phyloP scores from a whole-genome alignment of 2,888 invertebrate species.

The Torymus aiolomorphi region DNA sequence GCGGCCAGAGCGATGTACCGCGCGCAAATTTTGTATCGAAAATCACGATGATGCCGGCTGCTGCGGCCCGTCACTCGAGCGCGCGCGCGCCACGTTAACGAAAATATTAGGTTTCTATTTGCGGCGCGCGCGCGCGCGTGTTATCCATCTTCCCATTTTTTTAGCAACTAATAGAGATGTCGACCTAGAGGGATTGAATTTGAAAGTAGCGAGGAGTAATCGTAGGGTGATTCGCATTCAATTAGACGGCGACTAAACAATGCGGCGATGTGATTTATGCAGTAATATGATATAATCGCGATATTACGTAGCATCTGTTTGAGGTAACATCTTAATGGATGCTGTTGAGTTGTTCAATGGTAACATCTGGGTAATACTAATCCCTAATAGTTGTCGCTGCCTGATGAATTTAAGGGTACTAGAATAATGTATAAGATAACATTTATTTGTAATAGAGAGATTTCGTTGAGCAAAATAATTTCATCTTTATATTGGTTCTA shows the following conservation, averaged over 20 bases:
- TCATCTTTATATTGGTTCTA: too few species aligned
- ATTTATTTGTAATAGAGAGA: too few species aligned
- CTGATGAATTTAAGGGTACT: too few species aligned
- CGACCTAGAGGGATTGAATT: too few species aligned
- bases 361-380: background rate
- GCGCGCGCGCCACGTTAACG: background rate
- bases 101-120: constrained; percentile 39
- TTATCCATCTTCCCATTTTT: constrained; percentile 1
- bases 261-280: background rate
- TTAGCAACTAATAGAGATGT: background rate
- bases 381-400: background rate
- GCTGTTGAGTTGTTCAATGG: background rate
- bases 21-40: constrained; percentile 66
- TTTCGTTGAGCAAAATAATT: too few species aligned
- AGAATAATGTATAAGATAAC: too few species aligned
- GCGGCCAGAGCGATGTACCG: constrained; percentile 66
- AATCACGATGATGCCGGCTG: constrained; percentile 64
- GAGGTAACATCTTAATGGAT: background rate
- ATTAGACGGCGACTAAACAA: too few species aligned
- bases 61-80: background rate
- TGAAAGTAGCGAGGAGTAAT: too few species aligned
- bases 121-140: background rate
- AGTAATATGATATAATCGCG: too few species aligned
- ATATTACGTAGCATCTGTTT: background rate
- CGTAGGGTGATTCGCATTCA: too few species aligned